These are phyloP conservation scores for Dermochelys coriacea DNA, from an alignment of 2,797 vertebrate species.

Conservation along the genomic window DNA sequence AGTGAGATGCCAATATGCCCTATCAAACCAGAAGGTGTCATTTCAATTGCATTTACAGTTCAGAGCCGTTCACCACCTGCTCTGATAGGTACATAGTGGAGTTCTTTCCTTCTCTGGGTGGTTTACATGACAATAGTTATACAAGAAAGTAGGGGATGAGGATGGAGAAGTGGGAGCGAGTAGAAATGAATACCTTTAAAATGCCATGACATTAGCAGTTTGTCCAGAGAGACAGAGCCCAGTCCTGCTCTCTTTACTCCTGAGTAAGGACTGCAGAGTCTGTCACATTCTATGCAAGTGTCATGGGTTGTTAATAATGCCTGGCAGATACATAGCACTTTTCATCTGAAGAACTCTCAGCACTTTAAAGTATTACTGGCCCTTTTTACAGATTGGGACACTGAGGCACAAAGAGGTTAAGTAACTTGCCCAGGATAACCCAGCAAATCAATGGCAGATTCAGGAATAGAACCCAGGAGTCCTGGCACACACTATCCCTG, in stretches of 20 bases:
- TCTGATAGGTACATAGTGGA: not conserved
- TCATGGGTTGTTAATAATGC: not conserved
- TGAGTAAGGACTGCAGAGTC: not conserved
- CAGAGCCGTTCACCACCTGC: not conserved
- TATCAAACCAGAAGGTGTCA: not conserved
- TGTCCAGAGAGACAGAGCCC: not conserved
- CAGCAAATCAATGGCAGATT: not conserved
- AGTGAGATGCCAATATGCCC: not conserved
- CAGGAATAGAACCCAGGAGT: not conserved
- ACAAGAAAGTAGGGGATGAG: not conserved
- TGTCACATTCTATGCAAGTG: not conserved
- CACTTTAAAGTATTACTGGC: not conserved
- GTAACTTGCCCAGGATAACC: not conserved
- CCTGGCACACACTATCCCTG: not conserved
- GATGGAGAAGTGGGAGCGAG: not conserved
- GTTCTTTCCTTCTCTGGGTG: not conserved
- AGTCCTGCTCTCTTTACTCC: not conserved
- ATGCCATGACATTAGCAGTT: not conserved
- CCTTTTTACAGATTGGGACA: not conserved
- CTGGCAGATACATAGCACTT: not conserved
- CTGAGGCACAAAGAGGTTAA: not conserved
- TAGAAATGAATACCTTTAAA: constrained; percentile 26
- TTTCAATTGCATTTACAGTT: constrained; percentile 23
- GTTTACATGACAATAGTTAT: not conserved
- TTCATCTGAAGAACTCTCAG: not conserved